Evolutionary conservation across 2,888 invertebrate species (phyloP), one percentile per base, ranked within the genome.

Genomic region (Podabrus alpinus): DNA sequence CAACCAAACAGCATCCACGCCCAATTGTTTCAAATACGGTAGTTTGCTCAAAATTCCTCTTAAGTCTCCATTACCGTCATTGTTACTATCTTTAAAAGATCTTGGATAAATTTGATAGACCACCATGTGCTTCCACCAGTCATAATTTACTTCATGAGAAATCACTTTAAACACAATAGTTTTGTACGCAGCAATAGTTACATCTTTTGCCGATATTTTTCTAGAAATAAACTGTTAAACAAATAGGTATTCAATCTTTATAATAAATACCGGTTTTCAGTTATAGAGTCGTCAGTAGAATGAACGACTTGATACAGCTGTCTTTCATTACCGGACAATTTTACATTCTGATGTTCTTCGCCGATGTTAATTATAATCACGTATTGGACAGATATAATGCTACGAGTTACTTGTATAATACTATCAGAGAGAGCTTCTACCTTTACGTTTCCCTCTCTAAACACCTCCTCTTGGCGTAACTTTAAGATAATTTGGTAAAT

Each of bases 41-140:
- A 84, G 80, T 80, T 84, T 85, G 17, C 81, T 80, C 19, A 83
- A 84, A 15, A 82, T 88, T 90, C 96, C 97, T 85, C 90, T 90
- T n/a, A 97, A 87, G 86, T 97, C 97, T 0, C 97, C 97, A 15
- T 94, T 89, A n/a, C 97, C 97, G 86, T 96, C 94, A 0, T 92
- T 93, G 85, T 95, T 88, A n/a, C 92, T 92, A 86, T 98, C 97
- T 85, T 92, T 92, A 21, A 77, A 77, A 0, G 96, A 95, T 73
- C 94, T 89, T 0, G 95, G 94, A 85, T 95, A 95, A 72, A 96
- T 93, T 88, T 97, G 95, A 88, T 98, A 97, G 70, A 96, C 90
- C 7, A 92, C 90, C 59, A 92, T 91, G 67, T 91, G 92, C 84
- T 95, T 90, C 94, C 95, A 97, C 97, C 97, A 97, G 80, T 95